These are phyloP conservation scores for Pollachius pollachius DNA, from an alignment of 2,113 vertebrate species.

Conservation along the genomic window DNA sequence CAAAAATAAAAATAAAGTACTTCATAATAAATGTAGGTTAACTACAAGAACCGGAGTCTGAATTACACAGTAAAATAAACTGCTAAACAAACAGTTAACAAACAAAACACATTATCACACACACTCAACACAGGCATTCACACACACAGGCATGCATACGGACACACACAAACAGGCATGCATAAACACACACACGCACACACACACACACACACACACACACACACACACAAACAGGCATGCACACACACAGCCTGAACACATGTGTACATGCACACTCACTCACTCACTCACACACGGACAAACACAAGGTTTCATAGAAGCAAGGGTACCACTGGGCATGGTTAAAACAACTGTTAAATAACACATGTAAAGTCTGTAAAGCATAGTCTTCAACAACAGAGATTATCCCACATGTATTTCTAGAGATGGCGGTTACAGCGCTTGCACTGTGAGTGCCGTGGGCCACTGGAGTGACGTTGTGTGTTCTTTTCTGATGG, in stretches of 20 bases:
- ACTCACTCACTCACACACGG: not conserved
- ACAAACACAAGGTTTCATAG: no score
- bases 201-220: no score
- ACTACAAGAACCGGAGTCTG: slow-evolving; percentile 68
- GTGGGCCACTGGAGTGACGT: not conserved
- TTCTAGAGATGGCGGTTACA: slow-evolving; percentile 31
- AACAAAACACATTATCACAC: slow-evolving; percentile 1
- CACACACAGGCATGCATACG: not conserved
- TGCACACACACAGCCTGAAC: no score
- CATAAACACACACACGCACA: not conserved
- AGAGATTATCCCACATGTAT: slow-evolving; percentile 31
- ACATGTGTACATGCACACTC: not conserved
- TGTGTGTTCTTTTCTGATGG: not conserved
- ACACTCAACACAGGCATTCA: not conserved
- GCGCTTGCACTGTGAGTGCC: slow-evolving; percentile 43
- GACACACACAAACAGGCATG: not conserved
- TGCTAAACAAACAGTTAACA: not conserved
- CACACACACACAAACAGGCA: not conserved
- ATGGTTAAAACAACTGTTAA: slow-evolving; percentile 16
- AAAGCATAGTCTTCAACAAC: slow-evolving; percentile 15
- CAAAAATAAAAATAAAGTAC: slow-evolving; percentile 23
- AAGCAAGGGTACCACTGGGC: no score
- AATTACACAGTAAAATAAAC: slow-evolving; percentile 13
- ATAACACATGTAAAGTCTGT: slow-evolving; percentile 37
- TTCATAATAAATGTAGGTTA: slow-evolving; percentile 64